These are phyloP conservation scores for Himantopus leucocephalus DNA, from an alignment of 2,113 vertebrate species.

Conservation along the genomic window DNA sequence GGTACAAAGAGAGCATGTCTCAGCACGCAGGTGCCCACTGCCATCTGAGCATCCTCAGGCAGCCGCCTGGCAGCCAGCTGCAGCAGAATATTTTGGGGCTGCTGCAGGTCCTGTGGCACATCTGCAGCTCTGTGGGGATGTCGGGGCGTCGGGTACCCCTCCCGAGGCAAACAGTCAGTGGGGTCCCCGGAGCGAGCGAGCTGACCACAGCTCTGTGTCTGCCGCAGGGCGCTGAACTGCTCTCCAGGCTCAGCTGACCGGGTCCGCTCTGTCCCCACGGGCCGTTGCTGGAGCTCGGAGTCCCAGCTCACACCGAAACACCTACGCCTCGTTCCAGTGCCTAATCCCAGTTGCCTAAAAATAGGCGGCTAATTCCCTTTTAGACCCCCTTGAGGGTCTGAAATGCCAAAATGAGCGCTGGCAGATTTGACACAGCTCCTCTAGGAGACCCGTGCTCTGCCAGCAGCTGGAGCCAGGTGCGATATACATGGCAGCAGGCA, in stretches of 20 bases:
- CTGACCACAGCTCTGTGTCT: background rate
- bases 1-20: background rate
- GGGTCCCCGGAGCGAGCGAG: background rate
- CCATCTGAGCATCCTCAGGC: background rate
- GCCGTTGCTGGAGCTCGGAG: background rate
- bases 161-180: accelerated
- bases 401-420: background rate
- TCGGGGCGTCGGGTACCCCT: background rate
- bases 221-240: accelerated
- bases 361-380: background rate
- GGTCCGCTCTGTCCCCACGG: background rate
- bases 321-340: accelerated
- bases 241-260: background rate
- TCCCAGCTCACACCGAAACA: background rate
- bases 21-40: background rate
- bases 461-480: background rate
- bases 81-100: background rate
- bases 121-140: background rate
- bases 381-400: background rate
- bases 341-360: background rate
- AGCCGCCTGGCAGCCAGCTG: background rate
- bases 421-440: background rate
- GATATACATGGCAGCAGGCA: background rate
- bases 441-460: background rate
- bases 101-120: background rate